phyloP scores from a whole-genome alignment of 1,140 invertebrate genomes.

The Galleria mellonella region DNA sequence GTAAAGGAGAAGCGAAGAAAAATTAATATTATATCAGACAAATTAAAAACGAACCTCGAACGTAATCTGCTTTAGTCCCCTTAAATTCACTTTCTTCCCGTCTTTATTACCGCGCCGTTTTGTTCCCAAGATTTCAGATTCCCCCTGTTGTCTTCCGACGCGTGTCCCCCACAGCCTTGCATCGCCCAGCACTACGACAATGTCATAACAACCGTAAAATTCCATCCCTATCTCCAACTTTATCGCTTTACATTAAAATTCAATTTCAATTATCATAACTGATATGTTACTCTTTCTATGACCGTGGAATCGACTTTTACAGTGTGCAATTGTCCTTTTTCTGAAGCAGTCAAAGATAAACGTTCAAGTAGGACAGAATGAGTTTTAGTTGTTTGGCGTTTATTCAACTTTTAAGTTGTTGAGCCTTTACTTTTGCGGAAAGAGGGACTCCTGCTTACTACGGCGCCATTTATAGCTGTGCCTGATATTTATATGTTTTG shows the following conservation, averaged over 20 bases:
- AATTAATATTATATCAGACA: conserved; percentile 50
- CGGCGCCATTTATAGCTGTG: conserved; percentile 17
- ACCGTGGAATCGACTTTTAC: conserved; percentile 24
- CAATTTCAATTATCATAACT: conserved; percentile 41
- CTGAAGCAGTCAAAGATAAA: conserved; percentile 43
- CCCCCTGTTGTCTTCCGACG: conserved; percentile 51
- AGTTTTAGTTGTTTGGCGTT: conserved; percentile 52
- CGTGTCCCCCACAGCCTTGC: conserved; percentile 61
- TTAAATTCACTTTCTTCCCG: conserved; percentile 78
- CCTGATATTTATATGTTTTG: conserved; percentile 16
- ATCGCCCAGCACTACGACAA: conserved; percentile 33
- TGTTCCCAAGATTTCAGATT: conserved; percentile 72
- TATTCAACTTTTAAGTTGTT: conserved; percentile 47
- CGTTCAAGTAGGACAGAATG: conserved; percentile 44
- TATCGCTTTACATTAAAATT: conserved; percentile 45
- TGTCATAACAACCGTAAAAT: conserved; percentile 46
- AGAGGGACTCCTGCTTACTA: conserved; percentile 8
- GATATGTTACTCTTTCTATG: conserved; percentile 13
- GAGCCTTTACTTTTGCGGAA: conserved; percentile 19
- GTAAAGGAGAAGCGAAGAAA: conserved; percentile 19
- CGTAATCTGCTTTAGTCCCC: conserved; percentile 76
- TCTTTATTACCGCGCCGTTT: conserved; percentile 76
- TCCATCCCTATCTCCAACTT: conserved; percentile 30
- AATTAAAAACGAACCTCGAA: conserved; percentile 67
- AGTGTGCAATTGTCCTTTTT: conserved; percentile 55